These are phyloP conservation scores for Vanessa atalanta DNA, from an alignment of 1,140 invertebrate genomes.

Conservation along the genomic window DNA sequence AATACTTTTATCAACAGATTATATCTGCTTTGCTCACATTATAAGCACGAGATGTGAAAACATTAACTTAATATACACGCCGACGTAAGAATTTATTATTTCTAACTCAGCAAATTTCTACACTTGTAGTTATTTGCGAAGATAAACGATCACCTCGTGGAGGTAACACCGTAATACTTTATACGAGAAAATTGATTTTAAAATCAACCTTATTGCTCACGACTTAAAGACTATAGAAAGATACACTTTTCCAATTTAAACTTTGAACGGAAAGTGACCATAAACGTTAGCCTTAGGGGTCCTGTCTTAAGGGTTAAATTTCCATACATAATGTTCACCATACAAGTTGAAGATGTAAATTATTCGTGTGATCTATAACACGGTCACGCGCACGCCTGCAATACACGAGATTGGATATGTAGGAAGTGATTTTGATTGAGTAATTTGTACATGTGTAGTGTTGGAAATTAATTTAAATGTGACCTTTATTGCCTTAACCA, in stretches of 20 bases:
- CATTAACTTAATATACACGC: conserved; percentile 24
- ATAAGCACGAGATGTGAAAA: conserved; percentile 13
- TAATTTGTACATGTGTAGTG: conserved; percentile 14
- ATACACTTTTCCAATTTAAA: not conserved
- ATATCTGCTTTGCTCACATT: not conserved
- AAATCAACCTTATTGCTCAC: not conserved
- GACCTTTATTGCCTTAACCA: not conserved
- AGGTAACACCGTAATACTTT: conserved; percentile 12
- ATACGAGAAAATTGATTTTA: conserved; percentile 16
- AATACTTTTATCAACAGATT: not conserved
- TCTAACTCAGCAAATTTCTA: conserved; percentile 24
- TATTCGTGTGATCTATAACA: conserved; percentile 24
- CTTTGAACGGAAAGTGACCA: not conserved
- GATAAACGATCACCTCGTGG: conserved; percentile 27
- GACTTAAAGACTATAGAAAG: not conserved
- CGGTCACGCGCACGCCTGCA: conserved; percentile 12
- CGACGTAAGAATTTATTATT: conserved; percentile 32
- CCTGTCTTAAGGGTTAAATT: conserved; percentile 13
- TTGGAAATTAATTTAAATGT: not conserved
- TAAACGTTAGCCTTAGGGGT: not conserved
- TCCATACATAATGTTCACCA: not conserved
- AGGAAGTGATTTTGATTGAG: conserved; percentile 25
- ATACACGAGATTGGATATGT: conserved; percentile 17
- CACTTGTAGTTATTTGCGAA: conserved; percentile 37
- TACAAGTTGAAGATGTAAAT: conserved; percentile 2